Base-by-base conservation (phyloP, 2,797 vertebrate genomes). In the Erpetoichthys calabaricus region DNA sequence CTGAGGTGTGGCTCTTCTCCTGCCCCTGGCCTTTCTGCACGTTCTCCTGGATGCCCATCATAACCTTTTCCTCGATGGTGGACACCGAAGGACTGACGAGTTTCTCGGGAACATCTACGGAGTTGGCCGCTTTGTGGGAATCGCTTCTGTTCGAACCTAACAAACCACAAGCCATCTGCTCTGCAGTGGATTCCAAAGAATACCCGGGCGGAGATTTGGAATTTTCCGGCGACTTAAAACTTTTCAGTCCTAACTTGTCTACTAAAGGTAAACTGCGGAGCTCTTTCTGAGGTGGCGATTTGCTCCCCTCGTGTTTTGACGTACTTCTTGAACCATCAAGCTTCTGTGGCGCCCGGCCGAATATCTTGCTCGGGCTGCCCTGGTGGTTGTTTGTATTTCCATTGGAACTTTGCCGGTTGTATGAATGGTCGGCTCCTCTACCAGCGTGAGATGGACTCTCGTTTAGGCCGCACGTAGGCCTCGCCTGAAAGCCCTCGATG, bases 11-110 rank as follows among this genome's bases (percentile, higher is more conserved):
- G 3, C 82, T 71, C 67, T 86, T 91, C 63, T 75, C 80, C 71
- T 88, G 90, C 8, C 80, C 86, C 68, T 94, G 91, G 70, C 83
- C 86, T 71, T 89, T 94, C 57, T 94, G 90, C 65, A 91, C 53
- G 7, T 96, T 96, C 66, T 94, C 82, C 63, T 93, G 84, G 56
- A 96, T 96, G 62, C 92, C 90, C 74, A 93, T 78, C 92, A 96
- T 96, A 73, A 96, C 91, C 74, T 91, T 94, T 71, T 94, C 91
- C 72, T 95, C 91, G 6, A 96, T 96, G 42, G 88, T 88, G 64
- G 86, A 84, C 42, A 56, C 73, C 43, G 74, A 61, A 9, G 72
- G 66, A 70, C 72, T 69, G 3, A 55, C 46, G 55, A 74, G 76
- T 3, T 79, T 82, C 55, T 78, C 76, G 8, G 80, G 71, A 8